Conservation (phyloP, 2,888 invertebrate species). For the Acleris sparsana region DNA sequence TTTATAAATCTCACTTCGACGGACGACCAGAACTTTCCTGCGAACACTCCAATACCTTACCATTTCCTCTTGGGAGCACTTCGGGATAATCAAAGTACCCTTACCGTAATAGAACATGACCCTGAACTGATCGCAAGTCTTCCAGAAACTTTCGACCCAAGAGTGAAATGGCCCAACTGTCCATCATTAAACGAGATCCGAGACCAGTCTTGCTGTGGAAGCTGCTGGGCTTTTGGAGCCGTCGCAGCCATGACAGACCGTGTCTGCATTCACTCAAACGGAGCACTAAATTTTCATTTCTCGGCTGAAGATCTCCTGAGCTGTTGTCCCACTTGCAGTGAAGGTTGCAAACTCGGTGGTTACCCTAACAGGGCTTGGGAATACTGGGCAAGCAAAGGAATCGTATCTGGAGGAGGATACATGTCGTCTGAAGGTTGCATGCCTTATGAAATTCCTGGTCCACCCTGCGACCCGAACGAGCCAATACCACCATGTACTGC, state of each 20-base stretch:
- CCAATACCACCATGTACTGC: too few species aligned
- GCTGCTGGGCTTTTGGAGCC: constrained; percentile 97
- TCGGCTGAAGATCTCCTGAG: constrained; percentile 93
- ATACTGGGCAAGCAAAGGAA: constrained; percentile 91
- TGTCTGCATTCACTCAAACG: constrained; percentile 91
- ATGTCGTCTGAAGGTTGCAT: constrained; percentile 90
- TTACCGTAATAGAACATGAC: too few species aligned
- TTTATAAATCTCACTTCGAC: too few species aligned
- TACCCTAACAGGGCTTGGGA: constrained; percentile 91
- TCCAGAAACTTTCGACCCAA: constrained; percentile 86
- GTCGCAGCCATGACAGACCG: constrained; percentile 96
- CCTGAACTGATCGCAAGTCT: too few species aligned
- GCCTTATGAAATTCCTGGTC: constrained; percentile 88
- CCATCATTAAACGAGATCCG: constrained; percentile 92
- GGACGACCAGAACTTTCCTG: too few species aligned
- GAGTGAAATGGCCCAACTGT: constrained; percentile 92
- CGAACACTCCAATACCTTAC: too few species aligned
- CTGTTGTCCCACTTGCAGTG: constrained; percentile 90
- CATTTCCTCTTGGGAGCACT: too few species aligned
- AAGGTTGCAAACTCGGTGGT: constrained; percentile 90
- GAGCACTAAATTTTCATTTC: constrained; percentile 87
- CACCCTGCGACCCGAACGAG: too few species aligned
- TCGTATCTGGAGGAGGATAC: constrained; percentile 93
- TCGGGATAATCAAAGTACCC: too few species aligned
- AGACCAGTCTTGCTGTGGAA: constrained; percentile 96